Percentiles rank a stretch among this genome's conserved stretches.
Conservation (phyloP, 37 sponge, comb jelly and placozoan species). For the Spongilla lacustris region DNA sequence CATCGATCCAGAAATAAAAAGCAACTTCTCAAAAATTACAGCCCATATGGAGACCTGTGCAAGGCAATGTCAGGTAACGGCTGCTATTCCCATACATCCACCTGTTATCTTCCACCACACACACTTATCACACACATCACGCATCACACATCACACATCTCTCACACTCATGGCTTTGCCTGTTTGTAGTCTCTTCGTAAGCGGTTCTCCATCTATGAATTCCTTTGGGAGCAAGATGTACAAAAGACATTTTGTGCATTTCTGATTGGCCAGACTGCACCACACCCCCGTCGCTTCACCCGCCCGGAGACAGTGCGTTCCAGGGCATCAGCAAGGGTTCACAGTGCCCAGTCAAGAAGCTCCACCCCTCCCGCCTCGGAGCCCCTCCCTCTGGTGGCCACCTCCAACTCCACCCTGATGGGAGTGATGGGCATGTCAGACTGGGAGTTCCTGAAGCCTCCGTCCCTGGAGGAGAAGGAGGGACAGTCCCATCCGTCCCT, state of each 20-base stretch:
- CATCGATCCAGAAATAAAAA: constrained; percentile 33
- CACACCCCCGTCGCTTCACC: constrained; percentile 45
- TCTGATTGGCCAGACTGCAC: constrained; percentile 54
- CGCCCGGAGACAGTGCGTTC: constrained; percentile 73
- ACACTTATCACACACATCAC: not conserved
- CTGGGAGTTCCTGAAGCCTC: constrained; percentile 76
- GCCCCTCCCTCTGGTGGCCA: constrained; percentile 7
- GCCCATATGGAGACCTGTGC: constrained; percentile 75
- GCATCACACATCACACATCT: not conserved
- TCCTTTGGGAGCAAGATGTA: constrained; percentile 86
- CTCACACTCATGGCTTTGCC: not conserved
- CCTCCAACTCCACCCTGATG: constrained; percentile 12
- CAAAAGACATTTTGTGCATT: constrained; percentile 66
- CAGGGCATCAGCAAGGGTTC: constrained; percentile 37
- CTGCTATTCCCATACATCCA: not conserved
- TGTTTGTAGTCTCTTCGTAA: constrained; percentile 54
- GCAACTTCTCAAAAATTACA: constrained; percentile 44
- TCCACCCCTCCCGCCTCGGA: not conserved
- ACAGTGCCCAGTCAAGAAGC: constrained; percentile 40
- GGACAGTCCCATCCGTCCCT: constrained; percentile 42
- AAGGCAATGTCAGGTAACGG: constrained; percentile 63
- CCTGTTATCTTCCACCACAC: not conserved
- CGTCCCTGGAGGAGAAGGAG: not conserved
- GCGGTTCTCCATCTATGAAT: constrained; percentile 61
- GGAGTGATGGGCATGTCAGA: constrained; percentile 66